Percentiles rank a stretch among this genome's conserved stretches.
These are phyloP conservation scores for Vesta saturnalis DNA, from an alignment of 2,888 invertebrate species.

Conservation along the genomic window DNA sequence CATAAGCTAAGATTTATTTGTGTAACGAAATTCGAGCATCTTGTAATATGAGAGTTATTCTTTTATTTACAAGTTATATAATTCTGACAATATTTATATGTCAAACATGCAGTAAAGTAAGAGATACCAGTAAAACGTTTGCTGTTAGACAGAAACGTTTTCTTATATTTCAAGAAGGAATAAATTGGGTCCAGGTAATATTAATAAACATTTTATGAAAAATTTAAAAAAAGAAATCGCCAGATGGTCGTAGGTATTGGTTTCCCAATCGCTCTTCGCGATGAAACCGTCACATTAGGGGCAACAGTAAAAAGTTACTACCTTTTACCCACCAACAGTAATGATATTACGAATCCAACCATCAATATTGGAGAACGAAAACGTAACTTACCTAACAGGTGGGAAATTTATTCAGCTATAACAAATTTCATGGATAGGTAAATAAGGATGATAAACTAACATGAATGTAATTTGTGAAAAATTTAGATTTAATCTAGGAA, in stretches of 20 bases:
- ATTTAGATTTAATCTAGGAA: constrained; percentile 68
- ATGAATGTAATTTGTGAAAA: constrained; percentile 37
- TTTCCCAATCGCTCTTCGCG: constrained; percentile 71
- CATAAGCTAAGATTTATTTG: constrained; percentile 18
- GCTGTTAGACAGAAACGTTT: constrained; percentile 64
- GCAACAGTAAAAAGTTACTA: constrained; percentile 76
- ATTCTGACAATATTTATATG: neutral
- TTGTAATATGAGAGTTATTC: constrained; percentile 20
- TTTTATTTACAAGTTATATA: constrained; percentile 9
- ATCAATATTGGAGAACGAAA: constrained; percentile 45
- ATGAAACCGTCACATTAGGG: constrained; percentile 71
- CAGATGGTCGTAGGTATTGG: constrained; percentile 75
- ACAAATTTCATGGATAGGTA: constrained; percentile 55
- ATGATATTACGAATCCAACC: constrained; percentile 65
- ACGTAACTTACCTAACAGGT: constrained; percentile 41
- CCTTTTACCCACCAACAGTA: constrained; percentile 71
- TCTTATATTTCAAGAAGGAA: constrained; percentile 69
- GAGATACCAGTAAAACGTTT: constrained; percentile 39
- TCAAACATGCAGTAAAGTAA: constrained; percentile 7
- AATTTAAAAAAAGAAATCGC: neutral
- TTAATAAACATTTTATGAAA: constrained; percentile 15
- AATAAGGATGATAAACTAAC: constrained; percentile 9
- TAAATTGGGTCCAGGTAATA: constrained; percentile 69
- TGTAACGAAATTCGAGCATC: constrained; percentile 15
- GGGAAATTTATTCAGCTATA: constrained; percentile 55